phyloP scores from a whole-genome alignment of 2,888 invertebrate species.

The Aquatica leii region DNA sequence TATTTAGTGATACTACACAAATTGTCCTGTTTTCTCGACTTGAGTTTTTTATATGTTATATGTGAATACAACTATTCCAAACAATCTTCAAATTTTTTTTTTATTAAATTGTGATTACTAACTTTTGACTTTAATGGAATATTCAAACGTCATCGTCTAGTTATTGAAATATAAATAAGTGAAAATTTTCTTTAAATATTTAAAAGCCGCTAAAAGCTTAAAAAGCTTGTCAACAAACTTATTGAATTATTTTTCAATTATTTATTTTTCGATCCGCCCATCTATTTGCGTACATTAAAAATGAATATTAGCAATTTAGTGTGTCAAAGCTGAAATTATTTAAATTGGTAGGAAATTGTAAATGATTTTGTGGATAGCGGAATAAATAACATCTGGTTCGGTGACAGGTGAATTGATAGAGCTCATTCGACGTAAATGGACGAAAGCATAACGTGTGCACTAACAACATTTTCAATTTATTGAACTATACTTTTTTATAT shows the following conservation, averaged over 20 bases:
- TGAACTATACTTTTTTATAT: not conserved
- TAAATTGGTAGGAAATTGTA: constrained; percentile 13
- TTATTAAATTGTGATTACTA: not conserved
- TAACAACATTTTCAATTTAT: not conserved
- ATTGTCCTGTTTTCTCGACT: constrained; percentile 42
- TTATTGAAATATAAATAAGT: constrained; percentile 5
- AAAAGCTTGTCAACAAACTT: constrained; percentile 8
- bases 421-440: constrained; percentile 4
- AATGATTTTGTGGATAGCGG: constrained; percentile 11
- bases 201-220: constrained; percentile 6
- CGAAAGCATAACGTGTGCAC: constrained; percentile 8
- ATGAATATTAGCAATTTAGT: constrained; percentile 10
- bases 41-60: no score
- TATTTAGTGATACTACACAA: constrained; percentile 36
- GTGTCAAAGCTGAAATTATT: constrained; percentile 6
- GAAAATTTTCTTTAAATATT: constrained; percentile 4
- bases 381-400: constrained; percentile 10
- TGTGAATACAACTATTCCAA: constrained; percentile 41
- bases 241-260: constrained; percentile 12
- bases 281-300: constrained; percentile 11
- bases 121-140: not conserved
- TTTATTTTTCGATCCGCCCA: constrained; percentile 6
- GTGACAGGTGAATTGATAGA: constrained; percentile 12
- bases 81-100: not conserved
- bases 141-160: constrained; percentile 2